Base-by-base conservation (phyloP, 1,140 invertebrate genomes). In the Archegozetes longisetosus region DNA sequence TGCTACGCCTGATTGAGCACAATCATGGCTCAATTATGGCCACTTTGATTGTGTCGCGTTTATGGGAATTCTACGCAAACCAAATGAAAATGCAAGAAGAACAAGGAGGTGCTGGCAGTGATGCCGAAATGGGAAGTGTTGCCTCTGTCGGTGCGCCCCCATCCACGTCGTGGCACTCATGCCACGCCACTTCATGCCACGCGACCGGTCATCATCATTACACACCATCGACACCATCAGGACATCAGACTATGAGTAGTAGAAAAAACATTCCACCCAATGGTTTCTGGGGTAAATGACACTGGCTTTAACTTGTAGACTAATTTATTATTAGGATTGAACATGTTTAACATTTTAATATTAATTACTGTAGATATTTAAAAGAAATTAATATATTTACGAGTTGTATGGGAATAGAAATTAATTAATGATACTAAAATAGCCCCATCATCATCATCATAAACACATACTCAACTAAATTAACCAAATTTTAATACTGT, bases 1-100 rank as follows among this genome's bases (percentile, higher is more conserved):
- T 75, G 1, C 61, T 75, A 1, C 65, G 71, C 14, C 62, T 75
- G 46, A 70, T 75, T 51, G 70, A 72, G 59, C 69, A 72, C 62
- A 75, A 75, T 61, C 71, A 73, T 54, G 71, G 71, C 2, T 67
- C 67, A 49, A 69, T 70, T 13, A 68, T 73, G 61, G 68, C 72
- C 22, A 73, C 71, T 0, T 61, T 70, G 4, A 67, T 70, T 53
- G 60, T 70, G 4, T 63, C 63, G 23, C 64, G 67, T 28, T 56
- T 70, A 4, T 70, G 65, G 64, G 66, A 69, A 55, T 68, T 67
- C 59, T 68, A 68, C 53, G 63, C 68, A 55, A 68, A 69, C 29
- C 69, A 69, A 58, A 67, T 70, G 65, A 69, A 70, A 58, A 66
- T 66, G 53, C 63, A 65, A 57, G 68, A 69, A 46, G 68, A 69